Conservation (phyloP, 2,797 vertebrate species). For the Ambastaia sidthimunki region DNA sequence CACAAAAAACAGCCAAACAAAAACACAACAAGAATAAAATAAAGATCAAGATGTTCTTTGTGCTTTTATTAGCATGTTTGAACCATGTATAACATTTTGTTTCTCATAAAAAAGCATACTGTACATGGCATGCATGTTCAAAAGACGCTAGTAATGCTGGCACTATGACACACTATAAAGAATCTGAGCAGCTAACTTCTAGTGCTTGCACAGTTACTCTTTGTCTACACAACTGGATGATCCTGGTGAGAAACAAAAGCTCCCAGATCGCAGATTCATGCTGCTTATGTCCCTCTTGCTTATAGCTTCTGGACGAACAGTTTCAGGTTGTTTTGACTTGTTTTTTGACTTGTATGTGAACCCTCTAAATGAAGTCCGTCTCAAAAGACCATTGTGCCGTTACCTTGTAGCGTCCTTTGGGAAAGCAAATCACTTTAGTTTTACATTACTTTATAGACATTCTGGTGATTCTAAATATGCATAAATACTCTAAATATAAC, state of each 20-base stretch:
- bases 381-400: no score
- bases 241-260: background rate
- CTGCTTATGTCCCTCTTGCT: no score
- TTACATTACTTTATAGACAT: no score
- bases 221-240: background rate
- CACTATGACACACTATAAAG: background rate
- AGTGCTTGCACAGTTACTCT: background rate
- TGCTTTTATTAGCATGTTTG: slow-evolving; percentile 32
- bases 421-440: background rate
- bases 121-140: slow-evolving; percentile 31
- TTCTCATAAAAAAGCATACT: slow-evolving; percentile 24
- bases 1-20: background rate
- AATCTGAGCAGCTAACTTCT: background rate
- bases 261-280: background rate
- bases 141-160: slow-evolving; percentile 37
- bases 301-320: no score
- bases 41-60: slow-evolving; percentile 22
- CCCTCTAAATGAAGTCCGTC: no score
- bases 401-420: background rate
- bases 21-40: background rate
- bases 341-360: no score
- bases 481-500: background rate
- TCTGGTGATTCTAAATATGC: no score
- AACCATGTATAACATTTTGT: slow-evolving; percentile 2
- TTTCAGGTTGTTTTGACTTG: no score